These are phyloP conservation scores for Cervus canadensis DNA, from an alignment of 2,113 vertebrate genomes.

Conservation along the genomic window DNA sequence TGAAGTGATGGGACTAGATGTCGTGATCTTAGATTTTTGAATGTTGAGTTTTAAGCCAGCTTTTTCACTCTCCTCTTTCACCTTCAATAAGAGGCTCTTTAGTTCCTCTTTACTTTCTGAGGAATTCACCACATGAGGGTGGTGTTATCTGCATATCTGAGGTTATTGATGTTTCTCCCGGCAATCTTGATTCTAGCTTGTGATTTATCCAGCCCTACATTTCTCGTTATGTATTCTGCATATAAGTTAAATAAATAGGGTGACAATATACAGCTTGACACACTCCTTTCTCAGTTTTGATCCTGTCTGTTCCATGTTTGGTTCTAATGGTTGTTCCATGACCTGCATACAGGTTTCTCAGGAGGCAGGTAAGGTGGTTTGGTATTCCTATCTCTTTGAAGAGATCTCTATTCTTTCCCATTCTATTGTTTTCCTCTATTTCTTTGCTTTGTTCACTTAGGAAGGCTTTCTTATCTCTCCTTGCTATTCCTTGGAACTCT, in stretches of 20 bases:
- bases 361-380: not conserved
- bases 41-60: not conserved
- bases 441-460: not conserved
- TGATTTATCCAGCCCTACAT: not conserved
- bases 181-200: not conserved
- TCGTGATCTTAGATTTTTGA: not conserved
- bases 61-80: not conserved
- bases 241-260: not conserved
- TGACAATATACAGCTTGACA: not conserved
- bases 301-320: not conserved
- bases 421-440: not conserved
- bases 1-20: not conserved
- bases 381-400: not conserved
- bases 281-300: not conserved
- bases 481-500: not conserved
- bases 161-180: not conserved
- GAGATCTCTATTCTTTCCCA: not conserved
- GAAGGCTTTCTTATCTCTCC: not conserved
- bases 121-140: not conserved
- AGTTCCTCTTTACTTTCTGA: not conserved
- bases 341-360: not conserved
- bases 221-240: not conserved
- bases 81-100: not conserved
- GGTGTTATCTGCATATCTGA: not conserved
- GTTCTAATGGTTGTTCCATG: not conserved